These are phyloP conservation scores for Ganaspis brasiliensis DNA, from an alignment of 2,888 invertebrate species.

Conservation along the genomic window DNA sequence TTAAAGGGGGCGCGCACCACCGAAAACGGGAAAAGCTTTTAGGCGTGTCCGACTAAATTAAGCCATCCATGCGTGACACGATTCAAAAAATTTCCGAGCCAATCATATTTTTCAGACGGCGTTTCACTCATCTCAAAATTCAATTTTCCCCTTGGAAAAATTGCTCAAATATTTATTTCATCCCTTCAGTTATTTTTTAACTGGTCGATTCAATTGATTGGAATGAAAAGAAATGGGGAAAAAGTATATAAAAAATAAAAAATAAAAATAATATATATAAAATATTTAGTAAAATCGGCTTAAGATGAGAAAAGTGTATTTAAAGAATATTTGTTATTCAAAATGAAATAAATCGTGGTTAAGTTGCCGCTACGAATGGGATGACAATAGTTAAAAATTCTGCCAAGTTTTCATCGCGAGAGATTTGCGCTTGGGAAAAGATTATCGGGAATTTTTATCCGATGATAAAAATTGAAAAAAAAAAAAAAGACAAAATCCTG, in stretches of 20 bases:
- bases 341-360: not conserved
- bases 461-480: slow-evolving; percentile 12
- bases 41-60: slow-evolving; percentile 57
- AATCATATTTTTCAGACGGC: slow-evolving; percentile 22
- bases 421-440: slow-evolving; percentile 9
- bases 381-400: slow-evolving; percentile 17
- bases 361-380: not conserved
- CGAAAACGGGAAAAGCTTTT: slow-evolving; percentile 58
- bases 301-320: not conserved
- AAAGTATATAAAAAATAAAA: not conserved
- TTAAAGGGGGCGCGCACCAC: slow-evolving; percentile 44
- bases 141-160: not conserved
- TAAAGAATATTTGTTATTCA: slow-evolving; percentile 3
- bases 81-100: slow-evolving; percentile 32
- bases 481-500: not conserved
- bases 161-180: not conserved
- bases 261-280: not conserved
- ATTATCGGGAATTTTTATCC: slow-evolving; percentile 15
- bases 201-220: too few relatives aligned
- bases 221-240: too few relatives aligned
- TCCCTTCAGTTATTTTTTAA: not conserved
- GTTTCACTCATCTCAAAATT: not conserved
- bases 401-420: slow-evolving; percentile 10
- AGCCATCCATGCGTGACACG: slow-evolving; percentile 51
- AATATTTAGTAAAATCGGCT: not conserved